These are phyloP conservation scores for Pyralis farinalis DNA, from an alignment of 2,888 invertebrate genomes.

Conservation along the genomic window DNA sequence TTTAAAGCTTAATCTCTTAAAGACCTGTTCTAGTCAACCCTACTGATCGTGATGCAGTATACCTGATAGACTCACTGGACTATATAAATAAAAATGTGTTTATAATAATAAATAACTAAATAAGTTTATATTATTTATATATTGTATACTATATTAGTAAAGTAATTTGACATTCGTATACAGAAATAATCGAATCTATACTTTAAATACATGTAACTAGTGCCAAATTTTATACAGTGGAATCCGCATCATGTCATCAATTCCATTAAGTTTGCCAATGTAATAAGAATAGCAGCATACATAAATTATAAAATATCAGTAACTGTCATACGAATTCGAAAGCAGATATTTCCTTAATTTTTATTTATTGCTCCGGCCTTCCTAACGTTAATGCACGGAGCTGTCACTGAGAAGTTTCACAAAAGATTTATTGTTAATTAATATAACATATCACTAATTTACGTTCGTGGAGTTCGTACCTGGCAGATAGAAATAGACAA, in stretches of 20 bases:
- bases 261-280: background rate
- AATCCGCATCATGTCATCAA: background rate
- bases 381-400: constrained; percentile 4
- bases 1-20: too few species aligned
- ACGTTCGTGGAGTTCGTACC: constrained; percentile 28
- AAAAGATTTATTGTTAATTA: constrained; percentile 6
- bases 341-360: constrained; percentile 5
- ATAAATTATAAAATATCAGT: constrained; percentile 1
- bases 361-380: constrained; percentile 6
- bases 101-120: too few species aligned
- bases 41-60: too few species aligned
- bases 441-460: constrained; percentile 16
- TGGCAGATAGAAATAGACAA: constrained; percentile 48
- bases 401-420: constrained; percentile 7
- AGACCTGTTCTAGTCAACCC: too few species aligned
- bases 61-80: too few species aligned
- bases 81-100: too few species aligned
- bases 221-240: too few species aligned
- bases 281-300: background rate
- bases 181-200: too few species aligned
- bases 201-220: too few species aligned
- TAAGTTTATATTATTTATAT: too few species aligned
- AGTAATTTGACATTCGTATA: too few species aligned
- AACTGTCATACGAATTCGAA: constrained; percentile 7
- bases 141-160: too few species aligned